phyloP scores from a whole-genome alignment of 2,113 vertebrate species.

The Zosterops japonicus region DNA sequence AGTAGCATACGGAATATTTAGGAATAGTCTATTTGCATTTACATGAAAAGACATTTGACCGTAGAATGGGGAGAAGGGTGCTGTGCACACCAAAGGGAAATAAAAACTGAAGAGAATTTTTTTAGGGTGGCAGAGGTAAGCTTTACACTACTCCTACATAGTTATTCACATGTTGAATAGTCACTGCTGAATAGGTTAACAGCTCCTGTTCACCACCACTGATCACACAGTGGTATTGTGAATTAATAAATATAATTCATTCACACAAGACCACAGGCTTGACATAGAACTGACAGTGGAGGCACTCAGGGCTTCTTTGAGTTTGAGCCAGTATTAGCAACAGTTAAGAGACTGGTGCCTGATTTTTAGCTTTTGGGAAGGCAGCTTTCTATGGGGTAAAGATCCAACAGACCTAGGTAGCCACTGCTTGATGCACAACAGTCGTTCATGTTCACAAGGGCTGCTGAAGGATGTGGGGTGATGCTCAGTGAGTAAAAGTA shows the following conservation, averaged over 20 bases:
- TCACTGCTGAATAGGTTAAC: background rate
- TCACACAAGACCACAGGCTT: background rate
- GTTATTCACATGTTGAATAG: background rate
- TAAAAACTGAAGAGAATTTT: background rate
- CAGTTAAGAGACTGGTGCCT: background rate
- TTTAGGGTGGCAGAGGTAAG: background rate
- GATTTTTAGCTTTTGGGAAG: background rate
- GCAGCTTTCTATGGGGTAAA: background rate
- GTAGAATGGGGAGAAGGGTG: accelerated
- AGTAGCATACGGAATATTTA: background rate
- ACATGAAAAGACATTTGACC: background rate
- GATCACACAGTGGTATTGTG: background rate
- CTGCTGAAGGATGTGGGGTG: background rate
- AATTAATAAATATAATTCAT: background rate
- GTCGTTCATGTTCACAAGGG: background rate
- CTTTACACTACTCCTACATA: background rate
- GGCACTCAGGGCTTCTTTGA: background rate
- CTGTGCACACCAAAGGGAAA: background rate
- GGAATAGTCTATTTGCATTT: background rate
- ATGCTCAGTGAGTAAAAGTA: background rate
- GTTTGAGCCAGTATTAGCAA: background rate
- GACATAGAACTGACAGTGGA: background rate
- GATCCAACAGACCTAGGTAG: background rate
- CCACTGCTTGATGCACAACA: background rate
- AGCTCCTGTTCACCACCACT: background rate